Percentiles rank a stretch among this genome's conserved stretches.
These are phyloP conservation scores for Karalla daura DNA, from an alignment of 2,797 vertebrate genomes.

Conservation along the genomic window DNA sequence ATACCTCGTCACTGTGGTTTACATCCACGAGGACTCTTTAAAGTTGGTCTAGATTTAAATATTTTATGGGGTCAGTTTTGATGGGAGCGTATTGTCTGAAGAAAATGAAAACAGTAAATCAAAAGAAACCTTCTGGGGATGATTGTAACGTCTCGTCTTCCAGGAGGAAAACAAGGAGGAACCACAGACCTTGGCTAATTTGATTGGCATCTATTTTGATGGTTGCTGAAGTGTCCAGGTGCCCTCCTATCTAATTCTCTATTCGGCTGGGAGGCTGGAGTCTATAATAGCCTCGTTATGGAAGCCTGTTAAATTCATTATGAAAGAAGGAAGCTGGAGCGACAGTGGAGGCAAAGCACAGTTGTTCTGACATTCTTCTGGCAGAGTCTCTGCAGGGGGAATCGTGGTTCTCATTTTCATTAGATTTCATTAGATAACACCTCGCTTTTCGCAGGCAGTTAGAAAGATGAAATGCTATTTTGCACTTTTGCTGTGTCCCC, in stretches of 20 bases:
- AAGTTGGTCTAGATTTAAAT: conserved; percentile 33
- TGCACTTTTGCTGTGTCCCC: conserved; percentile 60
- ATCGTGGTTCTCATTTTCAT: conserved; percentile 77
- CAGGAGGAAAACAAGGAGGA: conserved; percentile 55
- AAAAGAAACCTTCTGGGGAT: conserved; percentile 43
- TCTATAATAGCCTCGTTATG: conserved; percentile 80
- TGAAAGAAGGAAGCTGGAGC: conserved; percentile 70
- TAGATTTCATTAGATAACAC: conserved; percentile 78
- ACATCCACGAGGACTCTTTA: background rate
- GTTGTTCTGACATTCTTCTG: conserved; percentile 75
- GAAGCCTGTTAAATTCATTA: conserved; percentile 81
- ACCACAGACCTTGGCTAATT: conserved; percentile 67
- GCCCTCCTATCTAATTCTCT: conserved; percentile 80
- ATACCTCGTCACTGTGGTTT: conserved; percentile 20
- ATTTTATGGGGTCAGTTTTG: conserved; percentile 35
- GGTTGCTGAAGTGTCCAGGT: conserved; percentile 81
- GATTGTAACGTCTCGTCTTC: conserved; percentile 60
- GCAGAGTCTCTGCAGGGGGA: conserved; percentile 68
- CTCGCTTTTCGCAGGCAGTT: conserved; percentile 63
- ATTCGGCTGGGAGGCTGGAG: conserved; percentile 70
- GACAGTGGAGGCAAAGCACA: conserved; percentile 62
- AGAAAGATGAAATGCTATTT: conserved; percentile 70
- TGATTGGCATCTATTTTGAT: conserved; percentile 80
- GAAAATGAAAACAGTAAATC: conserved; percentile 69
- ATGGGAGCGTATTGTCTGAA: conserved; percentile 36